Conservation (phyloP, 1,140 invertebrate genomes). For the Nomia melanderi region DNA sequence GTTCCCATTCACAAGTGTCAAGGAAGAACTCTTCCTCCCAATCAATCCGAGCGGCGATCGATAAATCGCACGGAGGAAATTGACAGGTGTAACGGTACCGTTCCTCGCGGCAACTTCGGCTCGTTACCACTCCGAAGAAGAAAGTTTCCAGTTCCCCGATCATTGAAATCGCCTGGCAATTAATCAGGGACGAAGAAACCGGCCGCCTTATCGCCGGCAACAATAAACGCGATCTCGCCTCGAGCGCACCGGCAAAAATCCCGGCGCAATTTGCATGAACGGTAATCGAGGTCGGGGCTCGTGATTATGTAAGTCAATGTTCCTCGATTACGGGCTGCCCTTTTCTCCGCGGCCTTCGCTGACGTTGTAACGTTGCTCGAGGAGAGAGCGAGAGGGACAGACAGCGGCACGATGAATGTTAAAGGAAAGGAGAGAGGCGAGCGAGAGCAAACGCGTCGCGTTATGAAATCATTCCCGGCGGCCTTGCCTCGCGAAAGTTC, state of each 20-base stretch:
- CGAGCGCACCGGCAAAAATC: constrained; percentile 29
- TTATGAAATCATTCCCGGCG: constrained; percentile 78
- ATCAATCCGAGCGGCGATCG: neutral
- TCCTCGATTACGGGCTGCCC: constrained; percentile 21
- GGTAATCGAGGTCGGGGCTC: constrained; percentile 42
- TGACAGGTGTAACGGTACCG: constrained; percentile 20
- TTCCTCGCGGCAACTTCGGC: no score
- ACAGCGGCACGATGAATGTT: neutral
- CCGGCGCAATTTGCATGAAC: constrained; percentile 26
- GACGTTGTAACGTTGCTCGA: neutral
- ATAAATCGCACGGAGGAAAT: constrained; percentile 14
- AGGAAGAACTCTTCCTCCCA: no score
- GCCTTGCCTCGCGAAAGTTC: constrained; percentile 79
- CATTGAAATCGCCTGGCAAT: constrained; percentile 12
- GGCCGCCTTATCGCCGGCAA: constrained; percentile 42
- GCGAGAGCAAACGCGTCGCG: constrained; percentile 64
- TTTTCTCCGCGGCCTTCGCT: neutral
- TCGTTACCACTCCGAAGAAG: no score
- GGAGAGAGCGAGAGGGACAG: neutral
- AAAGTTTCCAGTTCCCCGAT: neutral
- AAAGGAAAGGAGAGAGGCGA: neutral
- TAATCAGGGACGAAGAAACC: constrained; percentile 21
- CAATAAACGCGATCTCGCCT: constrained; percentile 56
- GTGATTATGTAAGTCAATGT: constrained; percentile 61
- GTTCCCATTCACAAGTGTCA: no score